Conservation (phyloP, 2,113 vertebrate species). For the Callaeas wilsoni region DNA sequence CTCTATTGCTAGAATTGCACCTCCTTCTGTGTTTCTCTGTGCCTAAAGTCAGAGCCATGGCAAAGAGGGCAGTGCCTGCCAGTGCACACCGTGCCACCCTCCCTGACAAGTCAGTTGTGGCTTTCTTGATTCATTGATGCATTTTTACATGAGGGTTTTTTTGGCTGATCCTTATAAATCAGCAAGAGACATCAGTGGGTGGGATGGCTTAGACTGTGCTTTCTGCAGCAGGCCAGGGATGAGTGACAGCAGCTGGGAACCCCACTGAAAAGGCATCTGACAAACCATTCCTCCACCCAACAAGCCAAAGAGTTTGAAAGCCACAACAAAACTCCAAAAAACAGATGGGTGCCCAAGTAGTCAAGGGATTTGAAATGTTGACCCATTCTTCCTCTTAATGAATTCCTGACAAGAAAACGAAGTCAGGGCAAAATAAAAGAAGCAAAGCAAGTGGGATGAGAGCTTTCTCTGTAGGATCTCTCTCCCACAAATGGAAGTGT, state of each 20-base stretch:
- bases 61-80: background rate
- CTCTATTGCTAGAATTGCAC: background rate
- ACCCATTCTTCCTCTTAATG: background rate
- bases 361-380: background rate
- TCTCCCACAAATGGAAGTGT: background rate
- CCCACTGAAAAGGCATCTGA: background rate
- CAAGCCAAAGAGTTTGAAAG: background rate
- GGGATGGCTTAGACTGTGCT: background rate
- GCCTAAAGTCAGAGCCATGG: background rate
- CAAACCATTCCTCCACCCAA: background rate
- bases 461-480: background rate
- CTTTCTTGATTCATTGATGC: background rate
- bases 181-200: background rate
- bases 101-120: background rate
- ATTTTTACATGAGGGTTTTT: background rate
- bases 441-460: background rate
- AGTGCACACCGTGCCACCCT: accelerated
- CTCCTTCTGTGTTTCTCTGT: background rate
- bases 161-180: background rate
- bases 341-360: background rate
- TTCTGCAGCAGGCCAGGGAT: background rate
- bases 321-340: background rate
- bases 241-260: background rate
- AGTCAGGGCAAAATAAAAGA: background rate
- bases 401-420: background rate